Evolutionary conservation across 1,140 invertebrate species (phyloP).

Genomic region (Zaprionus africanus): DNA sequence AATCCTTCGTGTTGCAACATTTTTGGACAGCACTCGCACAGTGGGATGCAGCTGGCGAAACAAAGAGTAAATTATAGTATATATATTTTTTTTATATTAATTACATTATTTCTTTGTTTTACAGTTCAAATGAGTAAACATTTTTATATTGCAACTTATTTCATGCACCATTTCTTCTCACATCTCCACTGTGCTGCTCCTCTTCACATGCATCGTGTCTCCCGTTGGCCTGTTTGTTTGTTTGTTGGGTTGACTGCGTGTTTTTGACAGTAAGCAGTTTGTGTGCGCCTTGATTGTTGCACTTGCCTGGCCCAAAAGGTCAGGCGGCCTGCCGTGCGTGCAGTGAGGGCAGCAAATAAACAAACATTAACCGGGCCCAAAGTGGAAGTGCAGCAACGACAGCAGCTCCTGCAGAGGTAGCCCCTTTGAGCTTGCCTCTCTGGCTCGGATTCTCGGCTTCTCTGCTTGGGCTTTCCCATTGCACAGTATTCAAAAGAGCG

Average conservation of each 20-base stretch:
- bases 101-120: neutral
- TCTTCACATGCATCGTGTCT: conserved; percentile 21
- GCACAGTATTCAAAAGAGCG: conserved; percentile 73
- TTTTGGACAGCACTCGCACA: conserved; percentile 33
- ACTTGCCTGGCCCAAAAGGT: conserved; percentile 68
- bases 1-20: conserved; percentile 43
- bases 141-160: neutral
- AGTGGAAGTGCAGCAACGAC: conserved; percentile 13
- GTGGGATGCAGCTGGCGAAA: conserved; percentile 12
- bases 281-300: conserved; percentile 77
- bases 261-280: conserved; percentile 77
- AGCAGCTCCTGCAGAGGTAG: conserved; percentile 21
- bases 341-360: conserved; percentile 36
- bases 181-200: conserved; percentile 26
- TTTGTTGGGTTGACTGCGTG: conserved; percentile 70
- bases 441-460: conserved; percentile 25
- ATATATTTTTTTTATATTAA: neutral
- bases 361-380: conserved; percentile 37
- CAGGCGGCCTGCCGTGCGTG: conserved; percentile 40
- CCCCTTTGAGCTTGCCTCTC: conserved; percentile 58
- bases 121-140: no score
- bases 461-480: conserved; percentile 45
- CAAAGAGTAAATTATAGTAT: neutral
- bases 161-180: neutral
- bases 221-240: conserved; percentile 38